Evolutionary conservation across 2,113 vertebrate genomes (phyloP).

Genomic region (Pheucticus melanocephalus): DNA sequence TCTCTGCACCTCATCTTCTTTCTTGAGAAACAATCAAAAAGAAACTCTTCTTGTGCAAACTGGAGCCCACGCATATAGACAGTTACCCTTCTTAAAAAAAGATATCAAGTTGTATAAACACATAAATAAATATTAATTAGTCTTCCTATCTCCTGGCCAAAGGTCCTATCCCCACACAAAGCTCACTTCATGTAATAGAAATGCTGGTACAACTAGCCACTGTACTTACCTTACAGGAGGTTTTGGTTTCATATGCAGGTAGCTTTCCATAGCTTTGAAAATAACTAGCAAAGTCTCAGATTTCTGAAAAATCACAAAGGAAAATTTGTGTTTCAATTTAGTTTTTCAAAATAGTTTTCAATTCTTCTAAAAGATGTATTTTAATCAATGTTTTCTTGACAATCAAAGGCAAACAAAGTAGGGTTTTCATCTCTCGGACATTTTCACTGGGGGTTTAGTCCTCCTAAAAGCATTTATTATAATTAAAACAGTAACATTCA

Average conservation of each 20-base stretch:
- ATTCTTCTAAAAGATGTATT: background rate
- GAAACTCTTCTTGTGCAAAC: background rate
- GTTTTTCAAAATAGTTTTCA: background rate
- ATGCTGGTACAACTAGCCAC: background rate
- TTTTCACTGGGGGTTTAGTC: background rate
- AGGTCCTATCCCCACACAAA: background rate
- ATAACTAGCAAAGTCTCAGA: background rate
- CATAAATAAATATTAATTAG: background rate
- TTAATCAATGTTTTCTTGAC: background rate
- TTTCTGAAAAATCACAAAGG: background rate
- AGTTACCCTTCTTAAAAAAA: background rate
- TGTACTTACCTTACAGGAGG: background rate
- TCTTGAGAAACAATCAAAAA: background rate
- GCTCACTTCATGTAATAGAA: background rate
- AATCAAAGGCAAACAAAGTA: background rate
- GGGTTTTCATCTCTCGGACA: background rate
- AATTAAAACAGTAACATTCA: background rate
- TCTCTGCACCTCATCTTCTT: background rate
- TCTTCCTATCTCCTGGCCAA: background rate
- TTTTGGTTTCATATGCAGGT: background rate
- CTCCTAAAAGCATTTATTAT: background rate
- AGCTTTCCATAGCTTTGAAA: background rate
- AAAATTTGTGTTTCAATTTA: background rate
- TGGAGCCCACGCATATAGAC: background rate
- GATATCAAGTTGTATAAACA: background rate